These are phyloP conservation scores for Cirrhinus mrigala DNA, from an alignment of 2,797 vertebrate species.

Conservation along the genomic window DNA sequence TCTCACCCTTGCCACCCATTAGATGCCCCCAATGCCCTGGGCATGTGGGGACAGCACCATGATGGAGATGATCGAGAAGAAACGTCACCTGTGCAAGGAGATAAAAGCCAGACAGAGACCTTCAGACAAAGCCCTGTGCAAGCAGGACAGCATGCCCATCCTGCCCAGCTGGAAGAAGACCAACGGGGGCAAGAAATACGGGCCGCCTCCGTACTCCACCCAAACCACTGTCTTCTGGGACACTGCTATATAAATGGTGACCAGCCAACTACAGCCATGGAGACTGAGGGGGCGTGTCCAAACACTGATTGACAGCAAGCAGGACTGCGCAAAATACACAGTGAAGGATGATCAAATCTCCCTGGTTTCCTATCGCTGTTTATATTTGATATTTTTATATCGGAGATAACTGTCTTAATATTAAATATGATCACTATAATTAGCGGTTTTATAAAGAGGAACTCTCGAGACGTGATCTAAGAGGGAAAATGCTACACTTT, in stretches of 20 bases:
- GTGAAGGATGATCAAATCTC: conserved; percentile 47
- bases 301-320: conserved; percentile 54
- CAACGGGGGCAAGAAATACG: conserved; percentile 83
- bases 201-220: conserved; percentile 90
- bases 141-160: conserved; percentile 96
- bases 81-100: conserved; percentile 93
- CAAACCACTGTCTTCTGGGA: conserved; percentile 93
- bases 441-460: conserved; percentile 64
- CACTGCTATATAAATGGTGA: conserved; percentile 84
- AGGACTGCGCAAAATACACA: conserved; percentile 61
- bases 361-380: conserved; percentile 66
- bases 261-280: conserved; percentile 31
- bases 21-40: conserved; percentile 92
- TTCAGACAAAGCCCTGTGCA: conserved; percentile 90
- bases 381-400: conserved; percentile 75
- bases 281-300: conserved; percentile 28
- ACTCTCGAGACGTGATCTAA: conserved; percentile 43
- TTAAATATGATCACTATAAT: conserved; percentile 62
- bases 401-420: conserved; percentile 62
- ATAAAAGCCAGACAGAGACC: conserved; percentile 90
- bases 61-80: conserved; percentile 98
- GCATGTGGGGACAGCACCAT: conserved; percentile 93
- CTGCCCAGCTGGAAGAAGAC: conserved; percentile 93
- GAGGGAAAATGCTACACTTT: conserved; percentile 29
- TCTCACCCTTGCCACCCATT: conserved; percentile 41